Evolutionary conservation across 1,140 invertebrate species (phyloP).

Genomic region (Drosophila pandora): DNA sequence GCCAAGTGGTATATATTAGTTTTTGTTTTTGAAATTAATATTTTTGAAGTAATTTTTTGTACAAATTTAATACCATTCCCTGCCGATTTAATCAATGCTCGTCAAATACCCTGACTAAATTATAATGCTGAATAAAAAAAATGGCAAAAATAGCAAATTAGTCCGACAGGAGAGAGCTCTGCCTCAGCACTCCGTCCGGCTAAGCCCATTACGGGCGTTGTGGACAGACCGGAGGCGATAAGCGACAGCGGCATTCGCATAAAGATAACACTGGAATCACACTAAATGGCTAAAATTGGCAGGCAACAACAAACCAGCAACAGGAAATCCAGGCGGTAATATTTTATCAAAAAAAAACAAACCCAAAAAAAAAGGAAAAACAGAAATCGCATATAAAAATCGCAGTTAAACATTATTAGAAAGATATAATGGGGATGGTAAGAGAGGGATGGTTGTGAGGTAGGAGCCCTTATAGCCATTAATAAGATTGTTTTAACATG

Average conservation of each 20-base stretch:
- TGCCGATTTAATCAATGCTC: slow-evolving; percentile 11
- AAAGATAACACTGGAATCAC: slow-evolving; percentile 78
- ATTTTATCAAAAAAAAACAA: slow-evolving; percentile 48
- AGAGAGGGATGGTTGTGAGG: background rate
- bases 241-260: slow-evolving; percentile 65
- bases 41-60: background rate
- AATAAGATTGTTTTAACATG: slow-evolving; percentile 81
- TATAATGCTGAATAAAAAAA: slow-evolving; percentile 34
- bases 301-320: slow-evolving; percentile 56
- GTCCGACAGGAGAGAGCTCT: slow-evolving; percentile 26
- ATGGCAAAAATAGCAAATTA: slow-evolving; percentile 27
- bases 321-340: slow-evolving; percentile 70
- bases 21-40: background rate
- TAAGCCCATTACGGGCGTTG: slow-evolving; percentile 70
- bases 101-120: slow-evolving; percentile 26
- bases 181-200: slow-evolving; percentile 14
- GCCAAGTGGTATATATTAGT: background rate
- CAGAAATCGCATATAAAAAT: slow-evolving; percentile 70
- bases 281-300: slow-evolving; percentile 82
- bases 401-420: slow-evolving; percentile 79
- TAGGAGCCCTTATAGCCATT: slow-evolving; percentile 65
- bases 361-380: slow-evolving; percentile 4
- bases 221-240: slow-evolving; percentile 52
- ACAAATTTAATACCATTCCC: background rate
- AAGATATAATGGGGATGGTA: slow-evolving; percentile 7